phyloP scores from a whole-genome alignment of 2,888 invertebrate genomes.

The Drosophila infuscata region DNA sequence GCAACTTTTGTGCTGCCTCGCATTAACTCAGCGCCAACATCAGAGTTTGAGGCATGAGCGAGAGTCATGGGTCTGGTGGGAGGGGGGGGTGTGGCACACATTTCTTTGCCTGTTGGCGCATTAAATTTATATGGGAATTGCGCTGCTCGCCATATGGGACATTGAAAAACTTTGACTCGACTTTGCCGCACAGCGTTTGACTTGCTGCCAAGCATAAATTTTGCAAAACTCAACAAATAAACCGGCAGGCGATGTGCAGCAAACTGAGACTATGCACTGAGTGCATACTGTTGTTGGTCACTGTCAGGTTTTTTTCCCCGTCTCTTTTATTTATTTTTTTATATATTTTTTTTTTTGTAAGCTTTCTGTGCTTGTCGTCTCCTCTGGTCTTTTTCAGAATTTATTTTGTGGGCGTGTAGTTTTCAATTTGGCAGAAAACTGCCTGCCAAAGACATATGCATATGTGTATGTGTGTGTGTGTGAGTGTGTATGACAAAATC shows the following conservation, averaged over 20 bases:
- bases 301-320: constrained; percentile 49
- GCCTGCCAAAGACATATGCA: constrained; percentile 52
- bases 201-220: constrained; percentile 81
- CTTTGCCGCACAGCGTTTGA: constrained; percentile 60
- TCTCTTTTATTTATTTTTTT: constrained; percentile 6
- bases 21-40: constrained; percentile 66
- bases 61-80: neutral
- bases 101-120: constrained; percentile 79
- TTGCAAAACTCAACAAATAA: constrained; percentile 76
- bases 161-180: constrained; percentile 46
- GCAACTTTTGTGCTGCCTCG: constrained; percentile 75
- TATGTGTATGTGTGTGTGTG: neutral
- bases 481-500: constrained; percentile 54
- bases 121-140: constrained; percentile 80
- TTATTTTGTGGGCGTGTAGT: constrained; percentile 76
- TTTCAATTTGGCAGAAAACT: constrained; percentile 72
- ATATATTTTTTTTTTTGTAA: neutral
- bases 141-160: constrained; percentile 46
- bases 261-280: constrained; percentile 27
- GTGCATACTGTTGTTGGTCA: constrained; percentile 63
- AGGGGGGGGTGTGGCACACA: constrained; percentile 29
- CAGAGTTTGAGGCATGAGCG: neutral
- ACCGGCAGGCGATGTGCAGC: constrained; percentile 40
- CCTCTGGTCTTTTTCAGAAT: constrained; percentile 49
- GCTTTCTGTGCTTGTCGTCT: constrained; percentile 12